Evolutionary conservation across 2,888 invertebrate species (phyloP).

Genomic region (Xestia rhomboidea): DNA sequence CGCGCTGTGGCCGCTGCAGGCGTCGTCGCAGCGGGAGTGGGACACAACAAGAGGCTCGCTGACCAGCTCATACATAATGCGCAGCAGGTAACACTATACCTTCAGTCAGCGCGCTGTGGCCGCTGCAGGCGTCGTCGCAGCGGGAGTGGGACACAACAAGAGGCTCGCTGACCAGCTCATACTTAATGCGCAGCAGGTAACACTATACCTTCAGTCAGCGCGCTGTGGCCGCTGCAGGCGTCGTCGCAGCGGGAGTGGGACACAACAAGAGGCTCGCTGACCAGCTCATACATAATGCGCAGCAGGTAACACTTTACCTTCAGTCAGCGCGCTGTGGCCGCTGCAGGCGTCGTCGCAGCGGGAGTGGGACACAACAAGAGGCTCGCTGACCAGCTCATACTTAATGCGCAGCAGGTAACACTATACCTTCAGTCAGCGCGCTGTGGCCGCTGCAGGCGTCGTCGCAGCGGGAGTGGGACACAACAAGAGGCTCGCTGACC

Average conservation of each 20-base stretch:
- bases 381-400: constrained; percentile 96
- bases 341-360: constrained; percentile 95
- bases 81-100: constrained; percentile 94
- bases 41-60: constrained; percentile 97
- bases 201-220: constrained; percentile 96
- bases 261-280: constrained; percentile 98
- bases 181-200: constrained; percentile 95
- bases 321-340: constrained; percentile 96
- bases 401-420: constrained; percentile 95
- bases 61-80: constrained; percentile 97
- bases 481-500: constrained; percentile 98
- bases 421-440: constrained; percentile 96
- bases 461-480: constrained; percentile 95
- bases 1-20: constrained; percentile 97
- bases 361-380: constrained; percentile 98
- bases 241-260: constrained; percentile 95
- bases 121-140: constrained; percentile 96
- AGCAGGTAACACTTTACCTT: constrained; percentile 97
- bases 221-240: constrained; percentile 96
- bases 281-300: constrained; percentile 95
- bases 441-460: constrained; percentile 97
- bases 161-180: constrained; percentile 97
- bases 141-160: constrained; percentile 97
- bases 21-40: constrained; percentile 94
- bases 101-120: constrained; percentile 96